phyloP scores from a whole-genome alignment of 2,797 vertebrate genomes.

The Brachyalestes nurse region DNA sequence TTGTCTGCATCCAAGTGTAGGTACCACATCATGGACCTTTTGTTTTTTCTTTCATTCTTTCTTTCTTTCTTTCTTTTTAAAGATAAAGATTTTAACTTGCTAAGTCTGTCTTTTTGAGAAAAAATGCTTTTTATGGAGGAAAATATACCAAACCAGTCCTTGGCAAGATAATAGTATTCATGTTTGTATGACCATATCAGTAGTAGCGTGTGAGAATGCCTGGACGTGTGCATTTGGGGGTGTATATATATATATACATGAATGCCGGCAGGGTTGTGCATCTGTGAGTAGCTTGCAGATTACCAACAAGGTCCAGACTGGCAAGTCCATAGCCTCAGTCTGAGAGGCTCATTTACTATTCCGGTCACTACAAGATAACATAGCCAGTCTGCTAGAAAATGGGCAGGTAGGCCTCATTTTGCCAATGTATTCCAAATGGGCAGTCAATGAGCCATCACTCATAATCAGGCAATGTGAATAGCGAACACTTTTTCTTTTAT shows the following conservation, averaged over 20 bases:
- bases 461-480: slow-evolving; percentile 37
- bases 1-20: slow-evolving; percentile 63
- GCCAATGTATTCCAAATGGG: slow-evolving; percentile 62
- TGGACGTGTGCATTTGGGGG: slow-evolving; percentile 2
- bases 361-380: slow-evolving; percentile 62
- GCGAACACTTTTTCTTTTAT: background rate
- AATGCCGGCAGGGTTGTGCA: slow-evolving; percentile 38
- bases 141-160: slow-evolving; percentile 17
- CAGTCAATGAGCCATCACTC: slow-evolving; percentile 70
- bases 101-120: slow-evolving; percentile 38
- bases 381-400: slow-evolving; percentile 60
- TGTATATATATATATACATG: slow-evolving; percentile 47
- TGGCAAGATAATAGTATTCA: slow-evolving; percentile 19
- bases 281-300: slow-evolving; percentile 34
- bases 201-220: slow-evolving; percentile 2
- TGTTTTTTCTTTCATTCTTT: slow-evolving; percentile 18
- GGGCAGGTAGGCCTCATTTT: slow-evolving; percentile 64
- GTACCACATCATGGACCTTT: slow-evolving; percentile 59
- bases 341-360: slow-evolving; percentile 59
- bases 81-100: too few species aligned
- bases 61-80: slow-evolving; percentile 46
- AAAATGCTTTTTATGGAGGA: slow-evolving; percentile 9
- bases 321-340: slow-evolving; percentile 47
- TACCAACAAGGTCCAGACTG: slow-evolving; percentile 50
- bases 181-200: slow-evolving; percentile 35